These are phyloP conservation scores for Coracias cyanogaster DNA, from an alignment of 2,797 vertebrate genomes.

Conservation along the genomic window DNA sequence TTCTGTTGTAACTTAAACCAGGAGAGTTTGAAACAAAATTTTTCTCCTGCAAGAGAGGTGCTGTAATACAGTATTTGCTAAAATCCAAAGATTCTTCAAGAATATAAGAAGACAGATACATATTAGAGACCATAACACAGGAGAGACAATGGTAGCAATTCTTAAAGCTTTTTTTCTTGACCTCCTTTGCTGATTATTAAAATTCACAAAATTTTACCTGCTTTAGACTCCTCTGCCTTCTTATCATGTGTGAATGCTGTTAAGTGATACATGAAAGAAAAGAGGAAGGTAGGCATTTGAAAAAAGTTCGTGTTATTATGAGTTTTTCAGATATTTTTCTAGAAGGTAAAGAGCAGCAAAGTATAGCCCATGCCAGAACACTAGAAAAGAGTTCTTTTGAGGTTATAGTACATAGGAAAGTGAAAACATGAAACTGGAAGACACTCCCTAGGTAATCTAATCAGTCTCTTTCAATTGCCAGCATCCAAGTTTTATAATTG, in stretches of 20 bases:
- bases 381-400: background rate
- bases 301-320: background rate
- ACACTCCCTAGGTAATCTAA: background rate
- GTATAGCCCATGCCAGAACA: background rate
- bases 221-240: background rate
- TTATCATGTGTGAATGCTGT: background rate
- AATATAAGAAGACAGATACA: background rate
- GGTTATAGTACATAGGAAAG: background rate
- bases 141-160: background rate
- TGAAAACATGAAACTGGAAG: background rate
- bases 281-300: background rate
- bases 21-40: background rate
- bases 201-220: background rate
- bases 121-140: rapidly evolving
- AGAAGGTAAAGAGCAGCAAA: background rate
- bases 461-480: background rate
- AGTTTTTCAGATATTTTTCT: background rate
- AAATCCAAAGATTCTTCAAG: background rate
- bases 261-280: background rate
- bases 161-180: background rate
- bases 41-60: background rate
- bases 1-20: background rate
- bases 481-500: background rate
- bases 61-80: background rate
- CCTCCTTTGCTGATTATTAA: background rate